Evolutionary conservation across 2,797 vertebrate species (phyloP), one percentile per base, ranked within the genome.

Genomic region (Morus bassanus): DNA sequence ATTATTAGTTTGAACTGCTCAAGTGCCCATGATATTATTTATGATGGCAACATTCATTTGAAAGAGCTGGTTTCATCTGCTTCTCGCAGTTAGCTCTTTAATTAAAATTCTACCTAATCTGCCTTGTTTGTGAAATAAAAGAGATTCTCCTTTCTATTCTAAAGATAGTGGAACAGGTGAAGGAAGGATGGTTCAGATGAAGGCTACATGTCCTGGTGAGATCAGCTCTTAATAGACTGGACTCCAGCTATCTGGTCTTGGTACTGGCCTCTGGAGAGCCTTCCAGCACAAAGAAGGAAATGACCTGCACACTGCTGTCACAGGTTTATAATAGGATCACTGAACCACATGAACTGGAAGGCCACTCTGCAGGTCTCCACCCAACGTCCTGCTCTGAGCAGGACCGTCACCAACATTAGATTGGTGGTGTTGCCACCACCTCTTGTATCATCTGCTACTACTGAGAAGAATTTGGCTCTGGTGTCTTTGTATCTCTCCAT

Each of bases 41-140:
- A 76, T 2, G 3, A 51, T 11, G 28, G 73, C 43, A 88, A n/a
- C 41, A 39, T 57, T 83, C 50, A 53, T 88, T 70, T 60, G 28
- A 80, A 91, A 73, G n/a, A 67, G 22, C 33, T 88, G 35, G 11
- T 74, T 96, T 89, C 33, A 76, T 39, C 37, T 69, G 16, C 27
- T 92, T 87, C 54, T 79, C 92, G 31, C 15, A 83, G 35, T 51
- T 89, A 77, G 63, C 18, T 73, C 41, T 82, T 91, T 48, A 88
- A 74, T 54, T 63, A 77, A 88, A 89, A 75, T 6, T 76, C 43
- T 67, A 70, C 33, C n/a, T 70, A 27, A 87, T 64, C 41, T 79
- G 24, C 12, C 21, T 41, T 41, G 16, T n/a, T 60, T 18, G 2
- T 65, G 54, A 87, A 93, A 69, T 13, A 65, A 75, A 81, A 53